Conservation (phyloP, 1,140 invertebrate species). For the Phymastichus coffea region DNA sequence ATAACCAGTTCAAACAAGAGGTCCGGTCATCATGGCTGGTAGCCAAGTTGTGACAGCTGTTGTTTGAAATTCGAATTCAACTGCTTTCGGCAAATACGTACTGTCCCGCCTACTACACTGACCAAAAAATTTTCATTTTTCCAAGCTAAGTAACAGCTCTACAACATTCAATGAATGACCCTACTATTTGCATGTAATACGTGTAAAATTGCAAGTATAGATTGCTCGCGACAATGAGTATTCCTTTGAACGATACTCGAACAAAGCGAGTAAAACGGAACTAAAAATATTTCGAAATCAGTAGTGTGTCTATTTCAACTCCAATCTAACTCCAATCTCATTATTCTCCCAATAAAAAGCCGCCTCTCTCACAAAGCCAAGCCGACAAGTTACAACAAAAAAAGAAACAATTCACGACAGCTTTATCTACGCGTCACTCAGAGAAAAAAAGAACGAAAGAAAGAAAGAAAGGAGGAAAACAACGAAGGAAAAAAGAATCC, state of each 20-base stretch:
- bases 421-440: constrained; percentile 15
- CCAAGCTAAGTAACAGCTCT: too few species aligned
- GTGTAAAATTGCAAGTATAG: too few species aligned
- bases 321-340: background rate
- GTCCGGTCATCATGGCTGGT: background rate
- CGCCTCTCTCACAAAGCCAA: background rate
- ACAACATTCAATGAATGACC: too few species aligned
- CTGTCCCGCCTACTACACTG: background rate
- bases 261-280: too few species aligned
- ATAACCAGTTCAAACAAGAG: constrained; percentile 1
- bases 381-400: background rate
- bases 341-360: constrained; percentile 4
- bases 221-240: too few species aligned
- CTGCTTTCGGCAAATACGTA: constrained; percentile 1
- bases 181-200: too few species aligned
- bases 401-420: constrained; percentile 10
- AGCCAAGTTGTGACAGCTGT: constrained; percentile 18
- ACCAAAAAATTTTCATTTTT: constrained; percentile 15
- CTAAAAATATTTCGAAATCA: too few species aligned
- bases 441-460: background rate
- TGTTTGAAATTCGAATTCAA: constrained; percentile 14
- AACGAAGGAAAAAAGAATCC: constrained; percentile 13
- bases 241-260: too few species aligned
- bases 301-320: too few species aligned
- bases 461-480: too few species aligned